phyloP scores from a whole-genome alignment of 2,113 vertebrate genomes.

The Apeltes quadracus region DNA sequence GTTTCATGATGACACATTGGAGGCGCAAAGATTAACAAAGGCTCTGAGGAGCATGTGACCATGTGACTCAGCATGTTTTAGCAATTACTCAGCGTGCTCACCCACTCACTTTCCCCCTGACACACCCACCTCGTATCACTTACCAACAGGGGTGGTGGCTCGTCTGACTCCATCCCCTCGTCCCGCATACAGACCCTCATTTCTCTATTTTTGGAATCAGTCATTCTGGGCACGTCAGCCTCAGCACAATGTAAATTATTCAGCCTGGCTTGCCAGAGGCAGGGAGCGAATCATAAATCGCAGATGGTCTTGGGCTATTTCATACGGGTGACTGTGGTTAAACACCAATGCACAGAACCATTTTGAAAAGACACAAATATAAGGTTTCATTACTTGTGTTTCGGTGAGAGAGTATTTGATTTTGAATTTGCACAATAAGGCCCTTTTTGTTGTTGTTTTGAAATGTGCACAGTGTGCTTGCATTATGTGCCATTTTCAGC shows the following conservation, averaged over 20 bases:
- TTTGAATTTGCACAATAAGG: constrained; percentile 24
- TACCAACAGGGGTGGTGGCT: constrained; percentile 44
- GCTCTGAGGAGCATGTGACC: constrained; percentile 45
- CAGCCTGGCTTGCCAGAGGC: constrained; percentile 81
- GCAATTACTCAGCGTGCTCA: constrained; percentile 64
- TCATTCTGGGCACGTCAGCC: constrained; percentile 81
- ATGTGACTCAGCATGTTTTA: constrained; percentile 71
- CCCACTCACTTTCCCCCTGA: constrained; percentile 13
- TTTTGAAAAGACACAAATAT: constrained; percentile 76
- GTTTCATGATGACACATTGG: constrained; percentile 55
- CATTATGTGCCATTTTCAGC: constrained; percentile 13
- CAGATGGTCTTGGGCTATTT: constrained; percentile 80
- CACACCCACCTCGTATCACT: constrained; percentile 64
- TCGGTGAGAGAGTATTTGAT: constrained; percentile 54
- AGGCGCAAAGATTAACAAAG: constrained; percentile 46
- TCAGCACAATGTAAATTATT: constrained; percentile 87
- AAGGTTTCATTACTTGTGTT: constrained; percentile 73
- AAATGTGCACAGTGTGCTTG: constrained; percentile 25
- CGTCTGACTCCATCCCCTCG: constrained; percentile 49
- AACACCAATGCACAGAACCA: constrained; percentile 79
- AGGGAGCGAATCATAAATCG: constrained; percentile 82
- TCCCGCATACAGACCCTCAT: constrained; percentile 39
- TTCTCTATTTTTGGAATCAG: constrained; percentile 76
- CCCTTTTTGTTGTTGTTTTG: constrained; percentile 47
- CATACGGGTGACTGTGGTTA: constrained; percentile 81